These are phyloP conservation scores for Apoda limacodes DNA, from an alignment of 2,888 invertebrate species.

Conservation along the genomic window DNA sequence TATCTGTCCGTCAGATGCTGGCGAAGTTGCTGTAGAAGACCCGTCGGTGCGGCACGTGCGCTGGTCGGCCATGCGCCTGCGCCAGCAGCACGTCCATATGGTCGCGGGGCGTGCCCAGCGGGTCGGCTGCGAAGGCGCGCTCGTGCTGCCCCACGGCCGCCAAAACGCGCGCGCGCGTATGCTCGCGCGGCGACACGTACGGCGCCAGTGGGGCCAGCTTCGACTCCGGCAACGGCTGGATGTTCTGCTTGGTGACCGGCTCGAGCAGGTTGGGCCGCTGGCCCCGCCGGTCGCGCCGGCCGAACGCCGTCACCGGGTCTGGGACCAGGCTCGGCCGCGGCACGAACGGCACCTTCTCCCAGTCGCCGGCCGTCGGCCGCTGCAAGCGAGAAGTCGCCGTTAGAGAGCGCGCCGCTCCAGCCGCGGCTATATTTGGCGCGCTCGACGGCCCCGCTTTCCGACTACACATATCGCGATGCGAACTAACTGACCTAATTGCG, in stretches of 20 bases:
- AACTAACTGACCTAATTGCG: slow-evolving; percentile 61
- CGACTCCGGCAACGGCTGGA: slow-evolving; percentile 70
- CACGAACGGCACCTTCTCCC: slow-evolving; percentile 90
- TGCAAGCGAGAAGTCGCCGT: slow-evolving; percentile 73
- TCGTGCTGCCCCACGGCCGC: slow-evolving; percentile 69
- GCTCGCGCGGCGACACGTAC: slow-evolving; percentile 76
- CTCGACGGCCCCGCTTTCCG: slow-evolving; percentile 56
- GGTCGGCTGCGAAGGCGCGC: slow-evolving; percentile 68
- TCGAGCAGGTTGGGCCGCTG: slow-evolving; percentile 57
- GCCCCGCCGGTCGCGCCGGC: slow-evolving; percentile 71
- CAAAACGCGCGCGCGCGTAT: slow-evolving; percentile 73
- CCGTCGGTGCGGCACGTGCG: slow-evolving; percentile 58
- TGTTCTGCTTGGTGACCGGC: slow-evolving; percentile 71
- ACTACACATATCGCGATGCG: slow-evolving; percentile 42
- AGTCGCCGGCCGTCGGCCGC: slow-evolving; percentile 81
- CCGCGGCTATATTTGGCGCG: slow-evolving; percentile 72
- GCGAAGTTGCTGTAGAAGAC: slow-evolving; percentile 69
- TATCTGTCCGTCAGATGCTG: slow-evolving; percentile 42
- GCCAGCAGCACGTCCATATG: slow-evolving; percentile 76
- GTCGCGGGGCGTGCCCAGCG: slow-evolving; percentile 70
- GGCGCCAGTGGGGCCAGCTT: slow-evolving; percentile 73
- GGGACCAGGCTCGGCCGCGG: slow-evolving; percentile 87
- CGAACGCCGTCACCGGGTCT: slow-evolving; percentile 88
- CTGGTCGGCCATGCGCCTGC: slow-evolving; percentile 67
- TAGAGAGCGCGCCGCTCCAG: slow-evolving; percentile 58